A percentile compares a stretch with the other conserved stretches of the same genome.
phyloP scores from a whole-genome alignment of 2,113 vertebrate species.

The Lamprotornis superbus region DNA sequence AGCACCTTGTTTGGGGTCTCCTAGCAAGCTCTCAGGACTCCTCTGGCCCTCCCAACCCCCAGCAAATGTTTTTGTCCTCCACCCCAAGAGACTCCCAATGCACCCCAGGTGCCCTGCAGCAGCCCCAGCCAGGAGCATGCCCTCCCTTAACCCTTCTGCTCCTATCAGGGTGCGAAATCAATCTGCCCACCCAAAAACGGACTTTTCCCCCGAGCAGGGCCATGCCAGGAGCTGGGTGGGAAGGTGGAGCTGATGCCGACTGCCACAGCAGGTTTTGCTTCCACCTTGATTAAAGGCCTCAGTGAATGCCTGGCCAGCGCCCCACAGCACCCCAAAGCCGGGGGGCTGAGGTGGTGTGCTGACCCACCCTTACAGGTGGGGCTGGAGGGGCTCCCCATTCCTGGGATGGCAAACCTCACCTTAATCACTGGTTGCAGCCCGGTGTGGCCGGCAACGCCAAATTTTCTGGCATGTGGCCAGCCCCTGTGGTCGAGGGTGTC shows the following conservation, averaged over 20 bases:
- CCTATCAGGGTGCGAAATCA: background rate
- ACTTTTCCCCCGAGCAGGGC: background rate
- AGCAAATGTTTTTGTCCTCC: background rate
- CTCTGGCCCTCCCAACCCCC: background rate
- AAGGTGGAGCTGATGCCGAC: background rate
- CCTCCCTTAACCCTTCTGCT: background rate
- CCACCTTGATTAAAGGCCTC: background rate
- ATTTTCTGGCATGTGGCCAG: background rate
- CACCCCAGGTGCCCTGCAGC: no score
- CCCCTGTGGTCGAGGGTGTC: background rate
- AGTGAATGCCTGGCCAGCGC: background rate
- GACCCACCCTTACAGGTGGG: background rate
- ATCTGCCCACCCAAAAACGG: no score
- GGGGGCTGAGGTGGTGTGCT: background rate
- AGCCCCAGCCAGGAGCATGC: background rate
- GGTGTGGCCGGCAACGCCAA: fast-evolving
- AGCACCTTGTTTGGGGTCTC: background rate
- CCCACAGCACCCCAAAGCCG: background rate
- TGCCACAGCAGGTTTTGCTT: background rate
- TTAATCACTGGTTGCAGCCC: background rate
- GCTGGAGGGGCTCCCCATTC: background rate
- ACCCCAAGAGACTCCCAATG: background rate
- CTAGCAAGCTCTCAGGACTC: background rate
- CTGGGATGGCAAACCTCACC: background rate
- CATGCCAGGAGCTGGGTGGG: fast-evolving